These are phyloP conservation scores for Ardeotis arabs DNA, from an alignment of 2,113 vertebrate species.

Conservation along the genomic window DNA sequence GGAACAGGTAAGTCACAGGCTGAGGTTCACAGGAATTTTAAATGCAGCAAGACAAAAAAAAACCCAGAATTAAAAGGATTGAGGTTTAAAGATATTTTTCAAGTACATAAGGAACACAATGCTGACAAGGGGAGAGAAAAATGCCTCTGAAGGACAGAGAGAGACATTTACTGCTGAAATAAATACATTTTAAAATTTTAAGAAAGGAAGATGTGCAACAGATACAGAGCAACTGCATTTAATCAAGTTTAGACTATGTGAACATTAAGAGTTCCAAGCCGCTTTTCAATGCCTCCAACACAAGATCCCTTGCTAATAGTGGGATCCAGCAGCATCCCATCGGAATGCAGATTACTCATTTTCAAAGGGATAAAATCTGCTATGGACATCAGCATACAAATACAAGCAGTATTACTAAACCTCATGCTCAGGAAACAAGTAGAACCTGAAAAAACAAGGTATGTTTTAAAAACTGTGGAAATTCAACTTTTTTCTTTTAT, in stretches of 20 bases:
- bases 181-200: background rate
- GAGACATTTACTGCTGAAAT: background rate
- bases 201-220: background rate
- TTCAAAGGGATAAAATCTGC: background rate
- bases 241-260: background rate
- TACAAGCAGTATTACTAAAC: background rate
- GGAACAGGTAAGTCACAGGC: background rate
- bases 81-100: conserved; percentile 2
- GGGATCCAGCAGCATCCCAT: background rate
- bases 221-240: background rate
- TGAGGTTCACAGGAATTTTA: background rate
- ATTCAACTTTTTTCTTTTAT: background rate
- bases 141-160: background rate
- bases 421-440: background rate
- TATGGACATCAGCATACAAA: background rate
- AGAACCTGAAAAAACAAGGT: background rate
- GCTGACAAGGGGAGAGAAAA: background rate
- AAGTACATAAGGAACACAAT: background rate
- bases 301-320: background rate
- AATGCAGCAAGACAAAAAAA: background rate
- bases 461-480: background rate
- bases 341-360: background rate
- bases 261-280: background rate
- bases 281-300: background rate
- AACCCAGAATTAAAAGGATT: background rate